Evolutionary conservation across 2,888 invertebrate genomes (phyloP).

Genomic region (Sinhomidia bicolor): DNA sequence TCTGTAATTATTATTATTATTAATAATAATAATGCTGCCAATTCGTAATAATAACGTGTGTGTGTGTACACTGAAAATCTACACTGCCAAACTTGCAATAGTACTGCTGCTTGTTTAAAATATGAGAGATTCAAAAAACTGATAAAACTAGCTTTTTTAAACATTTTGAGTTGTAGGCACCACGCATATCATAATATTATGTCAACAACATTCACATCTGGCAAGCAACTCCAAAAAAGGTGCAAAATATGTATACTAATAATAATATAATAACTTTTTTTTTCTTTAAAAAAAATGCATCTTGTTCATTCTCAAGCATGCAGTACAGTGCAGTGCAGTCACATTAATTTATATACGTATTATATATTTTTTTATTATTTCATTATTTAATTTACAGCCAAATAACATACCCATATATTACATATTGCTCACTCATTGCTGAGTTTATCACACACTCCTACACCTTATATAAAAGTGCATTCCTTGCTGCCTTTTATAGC

Average conservation of each 20-base stretch:
- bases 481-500: background rate
- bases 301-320: constrained; percentile 1
- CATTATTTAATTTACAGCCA: constrained; percentile 37
- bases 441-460: background rate
- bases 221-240: constrained; percentile 47
- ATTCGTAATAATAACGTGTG: constrained; percentile 50
- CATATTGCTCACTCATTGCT: background rate
- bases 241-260: constrained; percentile 9
- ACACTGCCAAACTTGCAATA: background rate
- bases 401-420: constrained; percentile 4
- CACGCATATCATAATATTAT: constrained; percentile 63
- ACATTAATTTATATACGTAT: constrained; percentile 23
- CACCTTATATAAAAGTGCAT: background rate
- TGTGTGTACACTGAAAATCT: background rate
- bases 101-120: too few species aligned
- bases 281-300: constrained; percentile 42
- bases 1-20: constrained; percentile 59
- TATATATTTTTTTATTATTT: too few species aligned
- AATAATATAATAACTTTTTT: background rate
- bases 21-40: constrained; percentile 44
- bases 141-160: constrained; percentile 60
- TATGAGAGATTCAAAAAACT: constrained; percentile 39
- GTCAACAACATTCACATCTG: constrained; percentile 64
- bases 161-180: constrained; percentile 1
- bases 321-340: background rate